A percentile compares a stretch with the other conserved stretches of the same genome.
These are phyloP conservation scores for Poecilia picta DNA, from an alignment of 2,797 vertebrate species.

Conservation along the genomic window DNA sequence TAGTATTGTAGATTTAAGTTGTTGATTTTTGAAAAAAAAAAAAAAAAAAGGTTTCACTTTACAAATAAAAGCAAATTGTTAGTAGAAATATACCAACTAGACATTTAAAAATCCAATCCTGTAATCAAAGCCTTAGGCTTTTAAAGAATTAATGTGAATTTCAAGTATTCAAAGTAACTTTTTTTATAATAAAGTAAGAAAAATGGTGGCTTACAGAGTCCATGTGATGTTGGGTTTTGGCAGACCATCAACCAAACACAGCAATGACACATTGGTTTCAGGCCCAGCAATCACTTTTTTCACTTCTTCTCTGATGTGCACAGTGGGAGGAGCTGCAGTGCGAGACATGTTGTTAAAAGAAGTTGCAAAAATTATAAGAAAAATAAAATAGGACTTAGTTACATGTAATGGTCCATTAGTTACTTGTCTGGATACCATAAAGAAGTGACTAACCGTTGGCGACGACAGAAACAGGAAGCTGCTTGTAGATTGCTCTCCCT, in stretches of 20 bases:
- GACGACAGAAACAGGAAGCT: constrained; percentile 66
- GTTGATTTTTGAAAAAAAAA: not conserved
- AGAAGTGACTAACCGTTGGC: constrained; percentile 72
- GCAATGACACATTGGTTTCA: constrained; percentile 70
- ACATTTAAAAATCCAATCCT: not conserved
- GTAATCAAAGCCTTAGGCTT: not conserved
- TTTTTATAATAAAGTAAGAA: not conserved
- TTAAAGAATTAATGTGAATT: not conserved
- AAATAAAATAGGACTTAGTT: not conserved
- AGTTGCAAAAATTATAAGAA: not conserved
- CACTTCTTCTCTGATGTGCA: constrained; percentile 46
- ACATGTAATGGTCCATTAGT: not conserved
- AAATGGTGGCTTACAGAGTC: constrained; percentile 67
- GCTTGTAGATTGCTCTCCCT: constrained; percentile 28
- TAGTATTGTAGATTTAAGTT: not conserved
- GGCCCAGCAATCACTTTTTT: constrained; percentile 73
- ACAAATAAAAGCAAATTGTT: not conserved
- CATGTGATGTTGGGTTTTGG: constrained; percentile 80
- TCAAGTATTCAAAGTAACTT: not conserved
- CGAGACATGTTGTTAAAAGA: not conserved
- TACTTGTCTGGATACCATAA: not conserved
- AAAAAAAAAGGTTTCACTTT: not conserved
- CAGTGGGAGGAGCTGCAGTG: constrained; percentile 74
- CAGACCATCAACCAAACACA: constrained; percentile 74
- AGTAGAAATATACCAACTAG: not conserved